Percentiles rank a stretch among this genome's conserved stretches.
phyloP scores from a whole-genome alignment of 1,140 invertebrate species.

The Spodoptera frugiperda region DNA sequence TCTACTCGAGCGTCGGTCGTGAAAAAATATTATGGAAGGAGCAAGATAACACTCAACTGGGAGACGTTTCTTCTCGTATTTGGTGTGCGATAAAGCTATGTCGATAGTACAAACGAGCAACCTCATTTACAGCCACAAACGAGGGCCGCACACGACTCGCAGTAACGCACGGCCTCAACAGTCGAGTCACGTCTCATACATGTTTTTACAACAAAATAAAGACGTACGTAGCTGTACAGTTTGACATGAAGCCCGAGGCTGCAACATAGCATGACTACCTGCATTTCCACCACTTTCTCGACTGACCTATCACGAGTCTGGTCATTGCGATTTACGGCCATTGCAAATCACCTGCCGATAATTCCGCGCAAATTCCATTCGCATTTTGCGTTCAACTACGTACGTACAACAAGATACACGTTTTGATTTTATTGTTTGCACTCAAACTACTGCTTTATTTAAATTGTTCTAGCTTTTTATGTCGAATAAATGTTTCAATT shows the following conservation, averaged over 20 bases:
- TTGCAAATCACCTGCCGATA: slow-evolving; percentile 51
- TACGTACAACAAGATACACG: neutral
- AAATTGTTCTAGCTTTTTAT: too few species aligned
- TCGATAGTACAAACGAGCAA: slow-evolving; percentile 21
- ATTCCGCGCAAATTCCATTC: slow-evolving; percentile 44
- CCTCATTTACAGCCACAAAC: slow-evolving; percentile 16
- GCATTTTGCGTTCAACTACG: neutral
- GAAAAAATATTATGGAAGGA: neutral
- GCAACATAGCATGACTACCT: slow-evolving; percentile 23
- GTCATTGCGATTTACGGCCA: slow-evolving; percentile 53
- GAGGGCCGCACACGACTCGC: slow-evolving; percentile 8
- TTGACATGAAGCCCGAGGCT: neutral
- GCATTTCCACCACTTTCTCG: slow-evolving; percentile 60
- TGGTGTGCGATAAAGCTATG: slow-evolving; percentile 7
- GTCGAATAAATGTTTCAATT: neutral
- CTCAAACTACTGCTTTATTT: too few species aligned
- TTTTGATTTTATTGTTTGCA: neutral
- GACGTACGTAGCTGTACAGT: slow-evolving; percentile 21
- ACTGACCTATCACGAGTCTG: slow-evolving; percentile 68
- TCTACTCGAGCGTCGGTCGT: neutral
- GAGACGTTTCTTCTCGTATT: slow-evolving; percentile 1
- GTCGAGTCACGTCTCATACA: slow-evolving; percentile 15
- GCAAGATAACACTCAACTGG: neutral
- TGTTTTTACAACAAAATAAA: slow-evolving; percentile 19
- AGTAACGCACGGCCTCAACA: neutral